Base-by-base conservation (phyloP, 92 coral and sea anemone species). In the Isaurus tuberculatus region DNA sequence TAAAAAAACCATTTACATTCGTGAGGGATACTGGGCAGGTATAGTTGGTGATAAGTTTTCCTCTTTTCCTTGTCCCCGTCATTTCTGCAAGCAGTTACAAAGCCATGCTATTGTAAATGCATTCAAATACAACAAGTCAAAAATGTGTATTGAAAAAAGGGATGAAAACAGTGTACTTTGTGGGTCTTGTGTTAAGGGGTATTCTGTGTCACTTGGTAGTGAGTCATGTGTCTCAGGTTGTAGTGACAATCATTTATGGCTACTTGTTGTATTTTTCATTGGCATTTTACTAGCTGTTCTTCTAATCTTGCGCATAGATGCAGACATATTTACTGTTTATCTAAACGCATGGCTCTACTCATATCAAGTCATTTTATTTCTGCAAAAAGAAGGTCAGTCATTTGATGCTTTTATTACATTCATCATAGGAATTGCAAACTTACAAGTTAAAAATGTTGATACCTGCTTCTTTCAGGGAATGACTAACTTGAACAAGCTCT, bases 341-440 rank as follows among this genome's bases (percentile, higher is more conserved):
- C 77, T 95, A 23, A 91, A 86, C 84, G 81, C 98, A 17, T 95
- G 98, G 98, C 84, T 95, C 34, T 95, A 91, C 58, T 94, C 93
- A 16, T 95, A 93, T 49, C 98, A 95, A 55, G 87, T 93, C 23
- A 84, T 95, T 8, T 48, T 84, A n/a, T 86, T 87, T 33, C 79
- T 95, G 43, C 84, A 86, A 13, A 83, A 91, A 72, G 80, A 92
- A 55, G 91, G 91, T 28, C 85, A 86, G 43, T 16, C 82, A 15
- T 86, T 95, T 63, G 98, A 95, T 68, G 60, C 36, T 19, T 78
- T 95, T 60, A 88, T 95, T 49, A 4, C 85, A 0, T 90, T 95
- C 26, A 85, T 95, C 13, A 89, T 94, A 60, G 91, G 95, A 23
- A 49, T 82, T 7, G 97, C 98, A 31, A 87, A 95, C 63, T 87